Percentiles rank a stretch among this genome's conserved stretches.
phyloP scores from a whole-genome alignment of 92 coral and sea anemone genomes.

The Galaxea fascicularis region DNA sequence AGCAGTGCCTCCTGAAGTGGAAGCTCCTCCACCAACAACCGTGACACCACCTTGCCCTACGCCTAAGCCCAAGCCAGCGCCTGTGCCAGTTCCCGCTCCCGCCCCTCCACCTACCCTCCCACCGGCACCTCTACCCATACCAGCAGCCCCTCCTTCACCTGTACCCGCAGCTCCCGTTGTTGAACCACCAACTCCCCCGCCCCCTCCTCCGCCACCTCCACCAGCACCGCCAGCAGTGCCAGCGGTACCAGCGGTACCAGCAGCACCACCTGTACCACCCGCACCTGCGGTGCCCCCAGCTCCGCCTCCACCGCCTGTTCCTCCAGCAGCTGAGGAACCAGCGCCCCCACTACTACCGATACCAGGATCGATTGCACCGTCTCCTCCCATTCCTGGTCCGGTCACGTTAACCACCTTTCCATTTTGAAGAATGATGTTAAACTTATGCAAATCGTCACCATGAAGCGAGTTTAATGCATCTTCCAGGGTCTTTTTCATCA shows the following conservation, averaged over 20 bases:
- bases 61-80: not conserved
- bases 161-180: not conserved
- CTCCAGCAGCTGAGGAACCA: slow-evolving; percentile 29
- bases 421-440: slow-evolving; percentile 4
- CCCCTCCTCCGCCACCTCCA: slow-evolving; percentile 21
- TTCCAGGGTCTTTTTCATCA: slow-evolving; percentile 29
- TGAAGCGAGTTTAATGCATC: slow-evolving; percentile 19
- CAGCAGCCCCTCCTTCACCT: slow-evolving; percentile 47
- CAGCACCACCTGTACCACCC: slow-evolving; percentile 20
- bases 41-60: not conserved
- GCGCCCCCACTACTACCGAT: slow-evolving; percentile 11
- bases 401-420: slow-evolving; percentile 29
- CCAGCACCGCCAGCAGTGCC: not conserved
- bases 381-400: slow-evolving; percentile 27
- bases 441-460: not conserved
- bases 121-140: slow-evolving; percentile 4
- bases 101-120: not conserved
- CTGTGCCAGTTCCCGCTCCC: not conserved
- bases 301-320: slow-evolving; percentile 46
- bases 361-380: slow-evolving; percentile 40
- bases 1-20: not conserved
- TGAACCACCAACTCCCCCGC: not conserved
- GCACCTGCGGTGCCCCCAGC: slow-evolving; percentile 14
- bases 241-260: slow-evolving; percentile 10
- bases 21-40: slow-evolving; percentile 8